A percentile compares a stretch with the other conserved stretches of the same genome.
phyloP scores from a whole-genome alignment of 2,888 invertebrate species.

The Mesorhabditis sp. region DNA sequence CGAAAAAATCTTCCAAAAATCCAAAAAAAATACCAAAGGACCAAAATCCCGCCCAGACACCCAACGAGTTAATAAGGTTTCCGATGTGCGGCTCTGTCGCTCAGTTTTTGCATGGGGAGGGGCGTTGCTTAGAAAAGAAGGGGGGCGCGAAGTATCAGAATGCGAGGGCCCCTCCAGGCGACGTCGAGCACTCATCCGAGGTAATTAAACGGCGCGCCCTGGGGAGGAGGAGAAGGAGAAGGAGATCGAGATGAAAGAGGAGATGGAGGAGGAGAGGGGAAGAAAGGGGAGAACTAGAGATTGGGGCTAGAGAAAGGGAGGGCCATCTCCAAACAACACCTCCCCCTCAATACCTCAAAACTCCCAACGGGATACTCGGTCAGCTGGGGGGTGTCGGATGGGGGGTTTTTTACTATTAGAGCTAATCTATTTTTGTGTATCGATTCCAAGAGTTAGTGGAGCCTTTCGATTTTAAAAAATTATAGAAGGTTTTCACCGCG shows the following conservation, averaged over 20 bases:
- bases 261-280: neutral
- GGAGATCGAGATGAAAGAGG: constrained; percentile 6
- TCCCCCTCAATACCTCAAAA: no score
- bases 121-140: neutral
- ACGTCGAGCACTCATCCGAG: neutral
- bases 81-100: neutral
- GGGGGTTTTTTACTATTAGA: no score
- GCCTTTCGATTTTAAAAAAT: no score
- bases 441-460: no score
- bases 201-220: constrained; percentile 5
- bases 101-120: neutral
- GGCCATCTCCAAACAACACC: neutral
- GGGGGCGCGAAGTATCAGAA: neutral
- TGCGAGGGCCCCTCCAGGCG: neutral
- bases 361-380: no score
- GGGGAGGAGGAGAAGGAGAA: neutral
- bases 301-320: neutral
- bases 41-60: no score
- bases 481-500: no score
- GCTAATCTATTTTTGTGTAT: no score
- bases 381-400: no score
- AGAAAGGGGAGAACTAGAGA: neutral
- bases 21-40: no score
- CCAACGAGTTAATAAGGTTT: no score
- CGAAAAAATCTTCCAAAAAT: no score